Percentiles rank a stretch among this genome's conserved stretches.
phyloP scores from a whole-genome alignment of 2,113 vertebrate genomes.

The Odontophorus gujanensis region DNA sequence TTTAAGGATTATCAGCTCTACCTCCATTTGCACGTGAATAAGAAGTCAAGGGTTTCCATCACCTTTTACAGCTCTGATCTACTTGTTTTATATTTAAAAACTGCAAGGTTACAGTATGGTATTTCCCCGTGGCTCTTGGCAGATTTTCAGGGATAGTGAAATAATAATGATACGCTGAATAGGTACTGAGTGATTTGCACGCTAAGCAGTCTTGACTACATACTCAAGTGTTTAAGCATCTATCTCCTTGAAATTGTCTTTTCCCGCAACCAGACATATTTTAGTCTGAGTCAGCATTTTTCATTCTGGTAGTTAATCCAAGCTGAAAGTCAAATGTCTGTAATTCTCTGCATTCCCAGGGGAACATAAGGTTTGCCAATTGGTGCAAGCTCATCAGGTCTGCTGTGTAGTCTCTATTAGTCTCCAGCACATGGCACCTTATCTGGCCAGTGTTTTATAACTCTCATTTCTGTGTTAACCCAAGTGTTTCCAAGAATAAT shows the following conservation, averaged over 20 bases:
- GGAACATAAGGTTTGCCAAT: neutral
- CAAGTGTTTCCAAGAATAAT: neutral
- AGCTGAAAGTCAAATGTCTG: conserved; percentile 16
- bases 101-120: conserved; percentile 34
- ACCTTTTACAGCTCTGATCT: conserved; percentile 39
- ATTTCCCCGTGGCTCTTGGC: neutral
- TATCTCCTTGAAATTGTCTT: conserved; percentile 10
- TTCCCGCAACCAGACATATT: neutral
- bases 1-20: neutral
- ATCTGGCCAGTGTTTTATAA: neutral
- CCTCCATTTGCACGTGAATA: neutral
- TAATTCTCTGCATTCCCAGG: neutral
- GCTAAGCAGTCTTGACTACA: neutral
- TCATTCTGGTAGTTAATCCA: neutral
- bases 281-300: conserved; percentile 31
- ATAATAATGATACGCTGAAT: neutral
- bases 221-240: neutral
- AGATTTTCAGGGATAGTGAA: neutral
- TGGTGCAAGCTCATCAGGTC: neutral
- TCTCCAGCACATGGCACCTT: neutral
- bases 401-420: neutral
- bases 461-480: neutral
- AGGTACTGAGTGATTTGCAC: conserved; percentile 1
- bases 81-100: conserved; percentile 38
- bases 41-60: conserved; percentile 30